Evolutionary conservation across 2,113 vertebrate genomes (phyloP).

Genomic region (Corapipo altera): DNA sequence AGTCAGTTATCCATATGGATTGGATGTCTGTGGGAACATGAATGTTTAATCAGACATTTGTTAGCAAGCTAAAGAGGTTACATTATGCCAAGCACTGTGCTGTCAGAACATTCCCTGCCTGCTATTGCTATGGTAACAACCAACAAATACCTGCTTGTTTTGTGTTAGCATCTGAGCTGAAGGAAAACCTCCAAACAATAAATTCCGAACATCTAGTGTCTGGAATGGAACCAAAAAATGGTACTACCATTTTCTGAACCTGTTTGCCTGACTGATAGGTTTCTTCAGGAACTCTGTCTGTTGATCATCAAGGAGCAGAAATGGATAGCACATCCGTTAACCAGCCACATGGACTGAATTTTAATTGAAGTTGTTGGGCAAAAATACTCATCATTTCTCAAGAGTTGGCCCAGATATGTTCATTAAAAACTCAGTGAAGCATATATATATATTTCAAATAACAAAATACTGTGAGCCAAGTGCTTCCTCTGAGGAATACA

Average conservation of each 20-base stretch:
- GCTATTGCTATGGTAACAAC: slow-evolving; percentile 33
- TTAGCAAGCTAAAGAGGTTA: slow-evolving; percentile 27
- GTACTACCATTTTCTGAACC: neutral
- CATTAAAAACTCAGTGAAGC: neutral
- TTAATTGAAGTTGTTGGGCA: neutral
- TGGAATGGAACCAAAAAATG: neutral
- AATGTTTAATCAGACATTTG: slow-evolving; percentile 44
- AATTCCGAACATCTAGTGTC: neutral
- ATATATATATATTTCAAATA: neutral
- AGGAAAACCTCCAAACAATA: neutral
- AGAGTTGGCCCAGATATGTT: neutral
- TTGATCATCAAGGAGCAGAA: neutral
- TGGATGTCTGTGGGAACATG: neutral
- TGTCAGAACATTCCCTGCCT: slow-evolving; percentile 22
- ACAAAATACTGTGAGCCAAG: neutral
- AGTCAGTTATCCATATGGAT: neutral
- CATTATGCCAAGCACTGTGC: neutral
- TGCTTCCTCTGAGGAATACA: neutral
- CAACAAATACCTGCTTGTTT: neutral
- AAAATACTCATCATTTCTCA: neutral
- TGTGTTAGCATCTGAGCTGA: neutral
- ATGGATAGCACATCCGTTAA: neutral
- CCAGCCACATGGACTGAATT: neutral
- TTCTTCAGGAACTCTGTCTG: neutral
- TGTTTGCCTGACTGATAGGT: neutral